Evolutionary conservation across 2,888 invertebrate genomes (phyloP), one percentile per base, ranked within the genome.

Genomic region (Lasiommata megera): DNA sequence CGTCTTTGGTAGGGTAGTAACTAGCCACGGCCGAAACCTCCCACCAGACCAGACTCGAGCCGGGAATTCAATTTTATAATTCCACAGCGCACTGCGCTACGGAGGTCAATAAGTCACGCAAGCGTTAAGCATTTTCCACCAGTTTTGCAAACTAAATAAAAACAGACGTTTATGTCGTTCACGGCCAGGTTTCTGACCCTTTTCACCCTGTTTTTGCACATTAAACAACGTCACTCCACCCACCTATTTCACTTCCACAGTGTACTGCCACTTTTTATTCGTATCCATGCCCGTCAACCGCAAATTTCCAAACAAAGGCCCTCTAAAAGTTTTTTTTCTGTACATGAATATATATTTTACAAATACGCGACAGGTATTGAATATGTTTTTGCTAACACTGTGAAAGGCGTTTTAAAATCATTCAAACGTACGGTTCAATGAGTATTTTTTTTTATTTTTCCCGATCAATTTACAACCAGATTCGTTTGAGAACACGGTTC

Each of bases 251-350:
- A 23, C 37, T 36, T 17, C 44, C 37, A 51, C 47, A 48, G 47
- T 37, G 40, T 46, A 23, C 40, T 50, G 23, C 6, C 37, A 51
- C 16, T 51, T 51, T 40, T 51, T 40, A 12, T 23, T 23, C 23
- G 23, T 23, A 23, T 51, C 16, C 38, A 16, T 9, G 3, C 51
- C 28, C 51, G 38, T 51, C 51, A 29, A 50, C 50, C 38, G 28
- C 50, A 40, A 14, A 31, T 34, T 47, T 47, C 52, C 56, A 52
- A 53, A 56, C 56, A 56, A 56, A 56, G 56, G 51, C 29, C 40
- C 34, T 47, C 29, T 37, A 56, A 59, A 56, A 43, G 28, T 43
- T 46, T 40, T 44, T 44, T 44, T 34, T 11, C 23, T 23, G 23
- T 43, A 7, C 12, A 28, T 28, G 17, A 43, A 23, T 7, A 17